Evolutionary conservation across 2,888 invertebrate genomes (phyloP).

Genomic region (Homarus gammarus): DNA sequence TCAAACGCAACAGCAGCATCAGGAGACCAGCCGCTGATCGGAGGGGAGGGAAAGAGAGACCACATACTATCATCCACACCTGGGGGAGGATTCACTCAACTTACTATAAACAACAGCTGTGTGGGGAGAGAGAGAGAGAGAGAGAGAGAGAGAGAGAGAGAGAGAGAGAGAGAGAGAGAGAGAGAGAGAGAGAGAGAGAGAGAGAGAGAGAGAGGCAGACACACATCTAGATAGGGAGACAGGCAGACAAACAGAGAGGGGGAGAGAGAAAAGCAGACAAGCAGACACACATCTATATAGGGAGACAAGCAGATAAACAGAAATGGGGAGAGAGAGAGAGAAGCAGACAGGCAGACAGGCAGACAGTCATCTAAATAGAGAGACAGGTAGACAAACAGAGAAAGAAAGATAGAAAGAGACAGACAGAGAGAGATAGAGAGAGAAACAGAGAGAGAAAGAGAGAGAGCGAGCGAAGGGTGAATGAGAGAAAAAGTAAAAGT

Average conservation of each 20-base stretch:
- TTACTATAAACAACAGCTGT: slow-evolving; percentile 29
- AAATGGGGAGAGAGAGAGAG: no score
- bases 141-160: slow-evolving; percentile 15
- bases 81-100: slow-evolving; percentile 13
- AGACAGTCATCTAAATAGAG: no score
- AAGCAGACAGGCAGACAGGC: no score
- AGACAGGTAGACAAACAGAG: no score
- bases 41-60: background rate
- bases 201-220: background rate
- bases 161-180: slow-evolving; percentile 3
- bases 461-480: no score
- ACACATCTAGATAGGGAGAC: slow-evolving; percentile 15
- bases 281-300: no score
- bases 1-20: no score
- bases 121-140: background rate
- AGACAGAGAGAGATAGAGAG: background rate
- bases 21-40: no score
- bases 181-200: slow-evolving; percentile 11
- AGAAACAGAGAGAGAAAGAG: no score
- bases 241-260: background rate
- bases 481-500: no score
- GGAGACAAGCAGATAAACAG: no score
- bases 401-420: background rate
- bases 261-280: background rate
- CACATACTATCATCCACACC: slow-evolving; percentile 11